These are phyloP conservation scores for Chromobotia macracanthus DNA, from an alignment of 2,797 vertebrate genomes.

Conservation along the genomic window DNA sequence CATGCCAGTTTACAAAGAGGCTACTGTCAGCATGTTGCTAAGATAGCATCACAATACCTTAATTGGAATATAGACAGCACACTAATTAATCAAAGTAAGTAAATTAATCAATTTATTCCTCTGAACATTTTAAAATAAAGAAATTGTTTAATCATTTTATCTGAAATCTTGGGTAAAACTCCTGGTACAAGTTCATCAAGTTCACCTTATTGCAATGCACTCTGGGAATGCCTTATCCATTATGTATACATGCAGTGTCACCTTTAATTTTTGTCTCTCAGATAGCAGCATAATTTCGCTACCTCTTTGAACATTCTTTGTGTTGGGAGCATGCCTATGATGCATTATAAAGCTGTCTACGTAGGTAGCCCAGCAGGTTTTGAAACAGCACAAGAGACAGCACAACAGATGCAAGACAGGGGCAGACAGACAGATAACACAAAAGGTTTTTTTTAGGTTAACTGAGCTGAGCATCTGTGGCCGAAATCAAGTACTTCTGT, in stretches of 20 bases:
- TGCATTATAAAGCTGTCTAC: not conserved
- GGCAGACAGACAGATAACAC: not conserved
- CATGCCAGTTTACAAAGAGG: not conserved
- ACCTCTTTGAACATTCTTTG: too few species aligned
- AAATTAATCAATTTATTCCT: not conserved
- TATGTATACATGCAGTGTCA: not conserved
- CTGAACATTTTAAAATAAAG: too few species aligned
- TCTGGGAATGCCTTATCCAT: not conserved
- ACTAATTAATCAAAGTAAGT: too few species aligned
- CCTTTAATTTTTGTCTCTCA: not conserved
- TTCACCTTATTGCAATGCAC: not conserved
- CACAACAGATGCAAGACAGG: not conserved
- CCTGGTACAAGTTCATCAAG: too few species aligned
- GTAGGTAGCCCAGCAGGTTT: not conserved
- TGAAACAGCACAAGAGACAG: not conserved
- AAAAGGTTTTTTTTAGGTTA: conserved; percentile 20
- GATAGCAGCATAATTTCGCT: too few species aligned
- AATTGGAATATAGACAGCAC: not conserved
- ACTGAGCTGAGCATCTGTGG: conserved; percentile 54
- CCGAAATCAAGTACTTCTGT: conserved; percentile 68
- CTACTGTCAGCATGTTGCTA: not conserved
- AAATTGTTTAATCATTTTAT: not conserved
- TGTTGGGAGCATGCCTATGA: not conserved
- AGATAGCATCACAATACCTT: not conserved
- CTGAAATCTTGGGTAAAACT: not conserved